Conservation (phyloP, 1,140 invertebrate genomes). For the Drosophila repleta region DNA sequence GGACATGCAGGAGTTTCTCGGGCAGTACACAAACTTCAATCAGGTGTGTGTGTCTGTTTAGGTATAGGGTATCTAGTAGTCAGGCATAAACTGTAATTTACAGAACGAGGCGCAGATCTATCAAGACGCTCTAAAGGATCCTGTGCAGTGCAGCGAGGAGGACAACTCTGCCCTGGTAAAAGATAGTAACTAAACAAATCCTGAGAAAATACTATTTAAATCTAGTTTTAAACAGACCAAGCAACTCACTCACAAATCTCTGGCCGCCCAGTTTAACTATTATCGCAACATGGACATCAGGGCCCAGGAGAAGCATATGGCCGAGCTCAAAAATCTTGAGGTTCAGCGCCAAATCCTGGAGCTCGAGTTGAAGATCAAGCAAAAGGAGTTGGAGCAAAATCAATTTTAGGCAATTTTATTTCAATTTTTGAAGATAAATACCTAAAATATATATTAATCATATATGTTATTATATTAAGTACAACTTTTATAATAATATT, state of each 20-base stretch:
- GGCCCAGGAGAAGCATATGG: slow-evolving; percentile 24
- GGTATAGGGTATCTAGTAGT: not conserved
- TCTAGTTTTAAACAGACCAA: not conserved
- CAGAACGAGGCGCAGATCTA: not conserved
- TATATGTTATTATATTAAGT: no score
- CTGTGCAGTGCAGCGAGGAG: not conserved
- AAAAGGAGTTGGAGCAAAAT: not conserved
- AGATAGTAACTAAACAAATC: not conserved
- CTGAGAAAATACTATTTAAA: no score
- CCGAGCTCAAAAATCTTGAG: slow-evolving; percentile 23
- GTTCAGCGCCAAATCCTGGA: slow-evolving; percentile 23
- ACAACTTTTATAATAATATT: no score
- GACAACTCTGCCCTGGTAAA: not conserved
- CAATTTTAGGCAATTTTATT: no score
- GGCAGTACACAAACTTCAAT: not conserved
- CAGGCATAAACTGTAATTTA: not conserved
- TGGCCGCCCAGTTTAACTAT: not conserved
- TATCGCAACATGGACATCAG: slow-evolving; percentile 26
- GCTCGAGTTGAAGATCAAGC: slow-evolving; percentile 16
- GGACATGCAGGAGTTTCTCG: not conserved
- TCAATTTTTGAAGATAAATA: no score
- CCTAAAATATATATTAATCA: no score
- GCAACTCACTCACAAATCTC: not conserved
- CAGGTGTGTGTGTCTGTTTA: not conserved
- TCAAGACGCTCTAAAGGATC: no score